Conservation (phyloP, 2,797 vertebrate species). For the Champsocephalus esox region DNA sequence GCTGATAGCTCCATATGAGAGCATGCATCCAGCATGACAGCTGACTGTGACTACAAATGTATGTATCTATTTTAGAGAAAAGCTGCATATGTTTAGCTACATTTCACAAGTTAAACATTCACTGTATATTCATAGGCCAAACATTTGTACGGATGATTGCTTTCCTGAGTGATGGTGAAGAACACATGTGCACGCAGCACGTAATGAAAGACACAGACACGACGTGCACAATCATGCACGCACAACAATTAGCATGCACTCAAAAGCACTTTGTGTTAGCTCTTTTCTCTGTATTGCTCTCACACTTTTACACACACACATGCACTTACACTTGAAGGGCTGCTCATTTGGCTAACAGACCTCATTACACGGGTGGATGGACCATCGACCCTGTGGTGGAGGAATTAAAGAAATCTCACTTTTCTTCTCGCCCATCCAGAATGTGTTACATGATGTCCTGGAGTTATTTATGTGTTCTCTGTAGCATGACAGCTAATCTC, state of each 20-base stretch:
- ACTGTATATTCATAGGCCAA: constrained; percentile 16
- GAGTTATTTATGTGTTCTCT: constrained; percentile 75
- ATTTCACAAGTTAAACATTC: constrained; percentile 48
- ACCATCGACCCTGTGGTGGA: constrained; percentile 74
- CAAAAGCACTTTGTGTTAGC: constrained; percentile 48
- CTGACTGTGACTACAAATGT: constrained; percentile 41
- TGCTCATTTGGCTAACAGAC: constrained; percentile 81
- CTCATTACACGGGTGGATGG: constrained; percentile 83
- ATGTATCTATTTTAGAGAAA: constrained; percentile 39
- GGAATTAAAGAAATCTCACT: constrained; percentile 75
- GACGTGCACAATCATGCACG: background rate
- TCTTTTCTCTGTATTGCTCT: constrained; percentile 33
- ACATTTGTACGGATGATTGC: constrained; percentile 36
- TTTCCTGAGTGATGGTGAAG: constrained; percentile 27
- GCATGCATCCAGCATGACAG: constrained; percentile 22
- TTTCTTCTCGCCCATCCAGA: constrained; percentile 60
- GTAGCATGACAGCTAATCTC: constrained; percentile 70
- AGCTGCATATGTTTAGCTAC: constrained; percentile 51
- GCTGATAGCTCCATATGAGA: constrained; percentile 33
- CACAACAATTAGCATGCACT: constrained; percentile 40
- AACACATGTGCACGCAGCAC: constrained; percentile 42
- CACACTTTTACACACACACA: constrained; percentile 24
- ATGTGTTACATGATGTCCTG: constrained; percentile 71
- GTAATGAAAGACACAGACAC: constrained; percentile 28
- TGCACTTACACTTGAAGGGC: constrained; percentile 67